These are phyloP conservation scores for Fregata magnificens DNA, from an alignment of 2,113 vertebrate genomes.

Conservation along the genomic window DNA sequence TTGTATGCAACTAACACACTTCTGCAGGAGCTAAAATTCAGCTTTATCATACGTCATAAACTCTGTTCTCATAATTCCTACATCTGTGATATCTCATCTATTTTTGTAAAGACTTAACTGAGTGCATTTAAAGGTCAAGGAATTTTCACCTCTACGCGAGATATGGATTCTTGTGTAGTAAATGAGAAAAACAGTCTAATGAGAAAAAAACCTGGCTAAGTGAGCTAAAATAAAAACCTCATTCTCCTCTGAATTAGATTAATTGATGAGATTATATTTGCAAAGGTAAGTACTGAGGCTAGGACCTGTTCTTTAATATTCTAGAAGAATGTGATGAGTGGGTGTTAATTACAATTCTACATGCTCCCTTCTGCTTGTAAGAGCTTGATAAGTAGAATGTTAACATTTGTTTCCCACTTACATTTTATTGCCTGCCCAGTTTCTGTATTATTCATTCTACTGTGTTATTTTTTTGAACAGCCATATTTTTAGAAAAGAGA, in stretches of 20 bases:
- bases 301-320: slow-evolving; percentile 43
- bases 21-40: background rate
- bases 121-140: background rate
- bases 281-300: slow-evolving; percentile 5
- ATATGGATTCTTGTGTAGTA: background rate
- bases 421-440: background rate
- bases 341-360: slow-evolving; percentile 46
- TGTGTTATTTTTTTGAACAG: background rate
- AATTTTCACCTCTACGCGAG: background rate
- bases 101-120: background rate
- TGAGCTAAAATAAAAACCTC: background rate
- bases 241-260: slow-evolving; percentile 23
- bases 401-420: slow-evolving; percentile 35
- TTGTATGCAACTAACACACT: background rate
- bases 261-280: slow-evolving; percentile 44
- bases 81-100: background rate
- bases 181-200: slow-evolving; percentile 18
- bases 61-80: background rate
- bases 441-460: background rate
- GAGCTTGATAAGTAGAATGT: slow-evolving; percentile 31
- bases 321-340: slow-evolving; percentile 19
- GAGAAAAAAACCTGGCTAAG: background rate
- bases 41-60: background rate
- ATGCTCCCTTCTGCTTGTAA: slow-evolving; percentile 11
- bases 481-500: background rate